Percentiles rank a stretch among this genome's conserved stretches.
Conservation (phyloP, 2,797 vertebrate species). For the Muscicapa comitata region DNA sequence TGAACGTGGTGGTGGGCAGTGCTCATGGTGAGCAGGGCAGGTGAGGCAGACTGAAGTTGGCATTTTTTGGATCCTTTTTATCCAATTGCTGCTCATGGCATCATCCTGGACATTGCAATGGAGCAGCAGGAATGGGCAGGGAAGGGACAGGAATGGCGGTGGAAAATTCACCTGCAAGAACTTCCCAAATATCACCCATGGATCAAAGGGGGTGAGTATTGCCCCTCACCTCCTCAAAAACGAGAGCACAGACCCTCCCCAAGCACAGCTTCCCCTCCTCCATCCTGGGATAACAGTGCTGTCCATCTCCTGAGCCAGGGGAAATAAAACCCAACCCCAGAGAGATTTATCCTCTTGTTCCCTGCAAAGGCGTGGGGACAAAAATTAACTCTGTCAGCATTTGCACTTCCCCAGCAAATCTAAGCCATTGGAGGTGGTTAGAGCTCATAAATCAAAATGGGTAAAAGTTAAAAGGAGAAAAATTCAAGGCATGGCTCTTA, state of each 20-base stretch:
- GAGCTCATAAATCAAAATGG: not conserved
- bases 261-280: not conserved
- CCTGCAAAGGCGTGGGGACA: not conserved
- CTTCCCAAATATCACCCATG: not conserved
- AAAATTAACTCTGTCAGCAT: not conserved
- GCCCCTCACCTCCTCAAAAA: not conserved
- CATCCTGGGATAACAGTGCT: not conserved
- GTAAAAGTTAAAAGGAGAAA: not conserved
- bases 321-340: fast-evolving
- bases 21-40: not conserved
- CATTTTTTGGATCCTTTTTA: fast-evolving
- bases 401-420: not conserved
- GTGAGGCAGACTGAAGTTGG: not conserved
- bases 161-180: not conserved
- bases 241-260: not conserved
- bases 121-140: not conserved
- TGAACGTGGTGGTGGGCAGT: not conserved
- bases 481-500: not conserved
- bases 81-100: fast-evolving
- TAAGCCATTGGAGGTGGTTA: not conserved
- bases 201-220: not conserved
- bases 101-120: fast-evolving
- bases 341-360: not conserved
- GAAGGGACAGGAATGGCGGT: not conserved
- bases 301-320: not conserved